These are phyloP conservation scores for Drosophila pseudotalamancana DNA, from an alignment of 2,888 invertebrate species.

Conservation along the genomic window DNA sequence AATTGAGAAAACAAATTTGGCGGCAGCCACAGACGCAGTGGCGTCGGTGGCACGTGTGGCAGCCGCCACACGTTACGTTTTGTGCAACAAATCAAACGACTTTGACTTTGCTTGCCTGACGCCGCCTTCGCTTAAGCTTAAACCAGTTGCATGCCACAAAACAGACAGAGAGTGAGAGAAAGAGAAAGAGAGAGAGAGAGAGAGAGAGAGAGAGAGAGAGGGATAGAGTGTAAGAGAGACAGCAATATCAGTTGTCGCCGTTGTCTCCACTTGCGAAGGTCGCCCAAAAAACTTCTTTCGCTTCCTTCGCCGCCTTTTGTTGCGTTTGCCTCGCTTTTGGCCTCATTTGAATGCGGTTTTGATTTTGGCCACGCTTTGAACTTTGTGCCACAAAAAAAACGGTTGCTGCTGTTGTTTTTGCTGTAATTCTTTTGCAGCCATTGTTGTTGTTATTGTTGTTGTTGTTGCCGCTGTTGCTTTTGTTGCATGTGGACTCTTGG, in stretches of 20 bases:
- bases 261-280: slow-evolving; percentile 64
- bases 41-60: too few species aligned
- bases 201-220: neutral
- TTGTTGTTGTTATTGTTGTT: slow-evolving; percentile 29
- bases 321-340: slow-evolving; percentile 16
- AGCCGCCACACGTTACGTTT: too few species aligned
- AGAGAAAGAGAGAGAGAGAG: neutral
- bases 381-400: slow-evolving; percentile 36
- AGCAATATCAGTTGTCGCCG: slow-evolving; percentile 21
- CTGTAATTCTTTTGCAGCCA: slow-evolving; percentile 45
- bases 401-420: neutral
- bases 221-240: neutral
- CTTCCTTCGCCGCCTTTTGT: neutral
- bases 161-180: neutral
- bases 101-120: slow-evolving; percentile 54
- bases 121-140: slow-evolving; percentile 27
- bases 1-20: slow-evolving; percentile 30
- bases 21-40: slow-evolving; percentile 29
- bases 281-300: slow-evolving; percentile 31
- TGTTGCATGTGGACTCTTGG: slow-evolving; percentile 51
- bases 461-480: neutral
- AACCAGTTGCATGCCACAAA: slow-evolving; percentile 70
- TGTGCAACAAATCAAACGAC: slow-evolving; percentile 45
- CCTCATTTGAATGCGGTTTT: slow-evolving; percentile 61
- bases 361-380: slow-evolving; percentile 63